Evolutionary conservation across 1,140 invertebrate genomes (phyloP).

Genomic region (Pseudomyrmex dendroicus): DNA sequence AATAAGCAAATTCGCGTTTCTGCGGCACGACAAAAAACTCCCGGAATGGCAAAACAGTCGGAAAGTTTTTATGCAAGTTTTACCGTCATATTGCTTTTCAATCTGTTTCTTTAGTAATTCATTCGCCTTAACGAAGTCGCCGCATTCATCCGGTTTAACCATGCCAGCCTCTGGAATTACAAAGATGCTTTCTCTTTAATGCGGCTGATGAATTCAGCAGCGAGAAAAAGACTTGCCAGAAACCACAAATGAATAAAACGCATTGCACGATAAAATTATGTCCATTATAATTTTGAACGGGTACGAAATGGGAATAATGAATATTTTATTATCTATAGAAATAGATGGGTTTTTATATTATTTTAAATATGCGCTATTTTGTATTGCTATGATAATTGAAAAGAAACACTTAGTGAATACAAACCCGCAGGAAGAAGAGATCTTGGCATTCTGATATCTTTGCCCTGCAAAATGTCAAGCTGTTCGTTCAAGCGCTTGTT

Average conservation of each 20-base stretch:
- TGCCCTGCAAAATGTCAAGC: neutral
- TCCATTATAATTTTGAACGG: neutral
- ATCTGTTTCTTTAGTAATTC: conserved; percentile 69
- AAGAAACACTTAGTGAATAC: neutral
- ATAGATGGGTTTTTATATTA: no score
- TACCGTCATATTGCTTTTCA: conserved; percentile 73
- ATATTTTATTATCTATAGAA: neutral
- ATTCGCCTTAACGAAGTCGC: conserved; percentile 72
- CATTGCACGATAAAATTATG: conserved; percentile 20
- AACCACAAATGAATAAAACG: conserved; percentile 13
- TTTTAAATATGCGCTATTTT: neutral
- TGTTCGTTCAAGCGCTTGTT: conserved; percentile 4
- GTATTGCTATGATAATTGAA: neutral
- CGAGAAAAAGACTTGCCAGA: conserved; percentile 7
- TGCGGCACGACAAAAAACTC: neutral
- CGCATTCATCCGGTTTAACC: conserved; percentile 63
- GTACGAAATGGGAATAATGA: neutral
- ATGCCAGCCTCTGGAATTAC: conserved; percentile 47
- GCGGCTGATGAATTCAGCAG: conserved; percentile 18
- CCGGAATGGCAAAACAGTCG: conserved; percentile 32
- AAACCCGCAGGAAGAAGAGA: neutral
- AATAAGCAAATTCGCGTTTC: conserved; percentile 38
- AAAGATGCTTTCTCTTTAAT: conserved; percentile 47
- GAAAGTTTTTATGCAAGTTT: conserved; percentile 32
- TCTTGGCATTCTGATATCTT: neutral